Conservation (phyloP, 2,888 invertebrate genomes). For the Gasteruption jaculator region DNA sequence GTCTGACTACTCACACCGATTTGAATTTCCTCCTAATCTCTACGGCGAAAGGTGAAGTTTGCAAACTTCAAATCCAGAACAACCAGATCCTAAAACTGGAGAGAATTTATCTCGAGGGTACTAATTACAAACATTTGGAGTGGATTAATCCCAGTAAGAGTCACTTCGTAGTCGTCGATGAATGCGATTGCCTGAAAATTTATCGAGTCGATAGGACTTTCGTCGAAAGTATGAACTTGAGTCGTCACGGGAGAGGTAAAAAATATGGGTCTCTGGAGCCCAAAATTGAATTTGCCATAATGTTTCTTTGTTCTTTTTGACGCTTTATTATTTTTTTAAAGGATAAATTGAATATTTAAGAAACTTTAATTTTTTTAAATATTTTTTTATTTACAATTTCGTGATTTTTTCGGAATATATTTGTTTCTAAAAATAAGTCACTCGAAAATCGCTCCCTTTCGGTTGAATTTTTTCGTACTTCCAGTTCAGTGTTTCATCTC, state of each 20-base stretch:
- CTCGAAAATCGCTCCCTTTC: too few relatives aligned
- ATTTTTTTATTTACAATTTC: too few relatives aligned
- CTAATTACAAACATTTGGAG: conserved; percentile 19
- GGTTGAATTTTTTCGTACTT: conserved; percentile 11
- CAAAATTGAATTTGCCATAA: not conserved
- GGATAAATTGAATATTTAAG: not conserved
- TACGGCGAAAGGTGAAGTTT: conserved; percentile 29
- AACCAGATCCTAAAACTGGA: too few relatives aligned
- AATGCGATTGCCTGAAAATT: conserved; percentile 25
- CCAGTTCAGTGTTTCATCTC: conserved; percentile 24
- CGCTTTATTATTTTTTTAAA: not conserved
- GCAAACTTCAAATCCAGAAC: too few relatives aligned
- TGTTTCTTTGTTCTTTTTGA: not conserved
- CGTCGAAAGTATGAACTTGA: conserved; percentile 20
- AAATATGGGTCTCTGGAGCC: conserved; percentile 1
- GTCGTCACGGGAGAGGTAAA: conserved; percentile 33
- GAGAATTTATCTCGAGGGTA: conserved; percentile 22
- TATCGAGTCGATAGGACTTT: conserved; percentile 29
- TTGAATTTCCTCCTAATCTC: too few relatives aligned
- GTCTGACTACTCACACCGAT: too few relatives aligned
- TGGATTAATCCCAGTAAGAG: conserved; percentile 19
- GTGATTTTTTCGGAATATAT: too few relatives aligned
- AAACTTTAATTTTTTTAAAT: too few relatives aligned
- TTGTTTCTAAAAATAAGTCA: not conserved
- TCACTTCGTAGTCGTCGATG: conserved; percentile 23